These are phyloP conservation scores for Diachasma alloeum DNA, from an alignment of 1,140 invertebrate genomes.

Conservation along the genomic window DNA sequence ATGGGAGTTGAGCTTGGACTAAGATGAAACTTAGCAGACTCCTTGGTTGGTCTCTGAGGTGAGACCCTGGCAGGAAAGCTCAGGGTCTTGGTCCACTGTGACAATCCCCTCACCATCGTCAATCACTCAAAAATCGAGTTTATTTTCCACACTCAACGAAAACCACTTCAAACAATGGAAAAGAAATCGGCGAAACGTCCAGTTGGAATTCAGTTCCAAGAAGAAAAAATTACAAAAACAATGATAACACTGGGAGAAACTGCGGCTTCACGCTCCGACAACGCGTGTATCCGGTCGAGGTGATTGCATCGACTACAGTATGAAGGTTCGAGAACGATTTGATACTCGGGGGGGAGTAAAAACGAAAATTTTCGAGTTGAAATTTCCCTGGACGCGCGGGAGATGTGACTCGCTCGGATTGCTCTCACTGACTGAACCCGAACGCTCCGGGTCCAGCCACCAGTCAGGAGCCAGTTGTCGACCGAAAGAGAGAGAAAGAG, in stretches of 20 bases:
- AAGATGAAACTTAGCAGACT: constrained; percentile 59
- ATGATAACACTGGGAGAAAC: constrained; percentile 12
- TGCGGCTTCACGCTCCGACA: constrained; percentile 25
- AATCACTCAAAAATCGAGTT: background rate
- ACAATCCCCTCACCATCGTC: constrained; percentile 82
- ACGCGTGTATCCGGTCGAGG: constrained; percentile 24
- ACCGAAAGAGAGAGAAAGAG: constrained; percentile 9
- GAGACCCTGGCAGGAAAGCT: constrained; percentile 84
- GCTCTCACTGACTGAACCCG: constrained; percentile 22
- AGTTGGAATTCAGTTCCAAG: background rate
- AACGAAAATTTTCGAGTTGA: background rate
- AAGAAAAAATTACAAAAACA: background rate
- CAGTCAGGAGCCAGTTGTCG: constrained; percentile 27
- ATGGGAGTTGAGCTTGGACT: constrained; percentile 63
- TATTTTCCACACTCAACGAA: background rate
- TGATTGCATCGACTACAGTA: background rate
- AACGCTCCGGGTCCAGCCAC: background rate
- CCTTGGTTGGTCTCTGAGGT: constrained; percentile 77
- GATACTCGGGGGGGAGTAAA: background rate
- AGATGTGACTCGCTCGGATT: constrained; percentile 22
- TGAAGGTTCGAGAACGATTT: background rate
- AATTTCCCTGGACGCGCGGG: constrained; percentile 15
- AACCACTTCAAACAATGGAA: background rate
- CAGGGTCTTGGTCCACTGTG: constrained; percentile 87
- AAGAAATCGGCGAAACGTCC: background rate